These are phyloP conservation scores for Onchidella celtica DNA, from an alignment of 2,888 invertebrate genomes.

Conservation along the genomic window DNA sequence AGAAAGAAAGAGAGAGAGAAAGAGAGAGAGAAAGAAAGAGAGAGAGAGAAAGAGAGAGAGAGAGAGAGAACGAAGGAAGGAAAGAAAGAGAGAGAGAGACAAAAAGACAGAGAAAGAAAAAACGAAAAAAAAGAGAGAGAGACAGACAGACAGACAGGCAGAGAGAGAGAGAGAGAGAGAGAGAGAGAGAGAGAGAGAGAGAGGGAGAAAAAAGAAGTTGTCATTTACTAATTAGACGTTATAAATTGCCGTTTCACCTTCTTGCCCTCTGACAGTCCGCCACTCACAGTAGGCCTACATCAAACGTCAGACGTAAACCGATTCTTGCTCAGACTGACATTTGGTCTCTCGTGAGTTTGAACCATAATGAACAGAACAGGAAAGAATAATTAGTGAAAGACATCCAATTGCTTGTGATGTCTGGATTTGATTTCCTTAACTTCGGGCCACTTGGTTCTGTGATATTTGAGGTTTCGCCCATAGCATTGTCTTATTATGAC, in stretches of 20 bases:
- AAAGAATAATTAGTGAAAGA: too few species aligned
- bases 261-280: too few species aligned
- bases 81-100: background rate
- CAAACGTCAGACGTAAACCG: too few species aligned
- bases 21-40: constrained; percentile 14
- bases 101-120: background rate
- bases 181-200: constrained; percentile 32
- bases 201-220: background rate
- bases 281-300: too few species aligned
- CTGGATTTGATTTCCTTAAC: too few species aligned
- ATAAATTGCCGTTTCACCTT: background rate
- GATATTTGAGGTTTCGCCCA: too few species aligned
- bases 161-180: constrained; percentile 27
- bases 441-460: too few species aligned
- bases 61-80: background rate
- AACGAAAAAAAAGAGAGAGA: constrained; percentile 40
- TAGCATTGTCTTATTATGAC: too few species aligned
- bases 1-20: background rate
- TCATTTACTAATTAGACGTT: background rate
- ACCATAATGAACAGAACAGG: too few species aligned
- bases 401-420: too few species aligned
- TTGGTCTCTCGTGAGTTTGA: too few species aligned
- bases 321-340: too few species aligned
- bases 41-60: constrained; percentile 20
- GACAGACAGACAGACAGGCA: constrained; percentile 38